Percentiles rank a stretch among this genome's conserved stretches.
These are phyloP conservation scores for Chymomyza costata DNA, from an alignment of 1,140 invertebrate genomes.

Conservation along the genomic window DNA sequence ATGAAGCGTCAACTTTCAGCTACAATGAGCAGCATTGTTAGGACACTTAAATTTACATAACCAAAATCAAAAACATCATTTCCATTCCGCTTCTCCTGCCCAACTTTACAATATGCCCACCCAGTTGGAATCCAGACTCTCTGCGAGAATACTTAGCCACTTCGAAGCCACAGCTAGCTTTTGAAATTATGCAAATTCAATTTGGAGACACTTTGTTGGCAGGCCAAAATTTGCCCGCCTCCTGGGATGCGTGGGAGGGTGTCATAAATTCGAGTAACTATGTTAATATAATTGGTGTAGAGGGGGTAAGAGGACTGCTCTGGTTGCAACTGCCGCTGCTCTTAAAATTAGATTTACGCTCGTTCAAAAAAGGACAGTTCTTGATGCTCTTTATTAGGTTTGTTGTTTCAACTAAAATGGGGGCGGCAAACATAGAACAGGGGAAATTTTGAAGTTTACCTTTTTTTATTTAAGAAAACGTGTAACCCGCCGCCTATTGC, in stretches of 20 bases:
- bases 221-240: slow-evolving; percentile 7
- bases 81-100: slow-evolving; percentile 37
- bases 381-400: slow-evolving; percentile 20
- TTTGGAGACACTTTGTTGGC: slow-evolving; percentile 57
- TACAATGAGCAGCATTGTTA: slow-evolving; percentile 64
- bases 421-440: slow-evolving; percentile 14
- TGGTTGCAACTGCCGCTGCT: slow-evolving; percentile 9
- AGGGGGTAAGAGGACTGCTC: too few relatives aligned
- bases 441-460: slow-evolving; percentile 1
- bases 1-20: slow-evolving; percentile 44
- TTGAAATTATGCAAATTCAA: slow-evolving; percentile 74
- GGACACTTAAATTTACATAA: slow-evolving; percentile 74
- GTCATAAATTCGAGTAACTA: slow-evolving; percentile 69
- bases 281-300: slow-evolving; percentile 67
- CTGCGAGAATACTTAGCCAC: slow-evolving; percentile 41
- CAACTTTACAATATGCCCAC: slow-evolving; percentile 46
- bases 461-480: background rate
- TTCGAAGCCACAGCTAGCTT: slow-evolving; percentile 64
- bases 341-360: slow-evolving; percentile 68
- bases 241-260: slow-evolving; percentile 7
- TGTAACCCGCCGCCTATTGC: too few relatives aligned
- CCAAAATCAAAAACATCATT: slow-evolving; percentile 74
- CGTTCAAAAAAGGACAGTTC: slow-evolving; percentile 16
- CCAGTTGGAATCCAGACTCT: too few relatives aligned
- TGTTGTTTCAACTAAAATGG: slow-evolving; percentile 15